Conservation (phyloP, 2,888 invertebrate genomes). For the Digitonthophagus gazella region DNA sequence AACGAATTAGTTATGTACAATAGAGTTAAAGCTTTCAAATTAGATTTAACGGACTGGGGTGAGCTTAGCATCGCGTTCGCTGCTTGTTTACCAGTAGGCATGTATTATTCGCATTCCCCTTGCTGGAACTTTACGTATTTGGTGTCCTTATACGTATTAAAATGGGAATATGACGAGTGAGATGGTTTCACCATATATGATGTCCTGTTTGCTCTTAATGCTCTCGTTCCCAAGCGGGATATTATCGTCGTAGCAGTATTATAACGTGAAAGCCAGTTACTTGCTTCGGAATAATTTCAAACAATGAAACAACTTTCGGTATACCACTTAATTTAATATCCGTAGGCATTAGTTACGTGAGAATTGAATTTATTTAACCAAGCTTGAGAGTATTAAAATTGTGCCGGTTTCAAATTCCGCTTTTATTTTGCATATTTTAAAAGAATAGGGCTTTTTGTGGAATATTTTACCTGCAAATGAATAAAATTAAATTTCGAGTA, state of each 20-base stretch:
- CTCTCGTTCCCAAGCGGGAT: not conserved
- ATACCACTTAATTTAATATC: not conserved
- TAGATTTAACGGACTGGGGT: no score
- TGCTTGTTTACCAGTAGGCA: not conserved
- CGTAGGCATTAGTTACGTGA: not conserved
- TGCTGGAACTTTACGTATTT: not conserved
- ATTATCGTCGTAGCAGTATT: not conserved
- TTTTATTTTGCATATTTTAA: no score
- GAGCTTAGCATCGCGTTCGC: no score
- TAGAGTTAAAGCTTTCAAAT: no score
- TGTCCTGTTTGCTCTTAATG: not conserved
- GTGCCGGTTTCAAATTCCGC: no score
- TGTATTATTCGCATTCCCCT: not conserved
- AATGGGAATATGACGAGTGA: not conserved
- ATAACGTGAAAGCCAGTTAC: not conserved
- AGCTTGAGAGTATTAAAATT: not conserved
- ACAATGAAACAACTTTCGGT: not conserved
- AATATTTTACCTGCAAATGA: no score
- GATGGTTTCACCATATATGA: not conserved
- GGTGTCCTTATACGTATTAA: not conserved
- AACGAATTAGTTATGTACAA: no score
- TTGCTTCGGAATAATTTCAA: not conserved
- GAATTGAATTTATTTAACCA: not conserved
- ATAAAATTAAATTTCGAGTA: no score
- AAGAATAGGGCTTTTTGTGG: no score